phyloP scores from a whole-genome alignment of 2,888 invertebrate genomes.

The Eupithecia centaureata region DNA sequence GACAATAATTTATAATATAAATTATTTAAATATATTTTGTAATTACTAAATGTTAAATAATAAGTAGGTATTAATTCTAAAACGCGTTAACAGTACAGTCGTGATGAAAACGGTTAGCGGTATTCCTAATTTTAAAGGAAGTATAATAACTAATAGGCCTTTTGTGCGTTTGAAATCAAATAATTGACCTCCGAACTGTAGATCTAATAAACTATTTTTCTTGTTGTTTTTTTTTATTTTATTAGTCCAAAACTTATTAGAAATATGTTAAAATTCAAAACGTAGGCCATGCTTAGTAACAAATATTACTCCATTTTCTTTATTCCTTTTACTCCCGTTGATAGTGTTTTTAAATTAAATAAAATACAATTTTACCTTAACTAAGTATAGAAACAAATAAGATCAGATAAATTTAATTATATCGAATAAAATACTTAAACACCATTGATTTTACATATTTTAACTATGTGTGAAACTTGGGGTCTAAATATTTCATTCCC shows the following conservation, averaged over 20 bases:
- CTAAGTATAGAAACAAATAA: constrained; percentile 29
- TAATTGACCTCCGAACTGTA: not conserved
- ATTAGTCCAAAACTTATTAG: not conserved
- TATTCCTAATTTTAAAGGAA: constrained; percentile 36
- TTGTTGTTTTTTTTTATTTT: not conserved
- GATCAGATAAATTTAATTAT: constrained; percentile 24
- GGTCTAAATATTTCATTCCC: constrained; percentile 50
- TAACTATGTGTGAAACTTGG: constrained; percentile 4
- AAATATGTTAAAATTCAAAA: not conserved
- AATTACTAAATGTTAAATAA: constrained; percentile 54
- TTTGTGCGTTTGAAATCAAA: constrained; percentile 35
- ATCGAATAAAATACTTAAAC: constrained; percentile 22
- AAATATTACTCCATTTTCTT: not conserved
- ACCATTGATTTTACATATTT: constrained; percentile 8
- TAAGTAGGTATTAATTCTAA: constrained; percentile 58
- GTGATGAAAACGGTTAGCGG: constrained; percentile 36
- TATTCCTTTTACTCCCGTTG: constrained; percentile 11
- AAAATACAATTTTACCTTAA: constrained; percentile 12
- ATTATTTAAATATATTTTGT: constrained; percentile 54
- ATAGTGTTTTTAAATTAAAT: constrained; percentile 12
- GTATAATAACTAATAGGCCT: constrained; percentile 33
- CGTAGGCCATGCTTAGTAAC: constrained; percentile 1
- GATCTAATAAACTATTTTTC: not conserved
- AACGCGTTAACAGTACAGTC: constrained; percentile 50
- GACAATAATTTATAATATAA: no score